A percentile compares a stretch with the other conserved stretches of the same genome.
These are phyloP conservation scores for Saturnia pavonia DNA, from an alignment of 2,888 invertebrate genomes.

Conservation along the genomic window DNA sequence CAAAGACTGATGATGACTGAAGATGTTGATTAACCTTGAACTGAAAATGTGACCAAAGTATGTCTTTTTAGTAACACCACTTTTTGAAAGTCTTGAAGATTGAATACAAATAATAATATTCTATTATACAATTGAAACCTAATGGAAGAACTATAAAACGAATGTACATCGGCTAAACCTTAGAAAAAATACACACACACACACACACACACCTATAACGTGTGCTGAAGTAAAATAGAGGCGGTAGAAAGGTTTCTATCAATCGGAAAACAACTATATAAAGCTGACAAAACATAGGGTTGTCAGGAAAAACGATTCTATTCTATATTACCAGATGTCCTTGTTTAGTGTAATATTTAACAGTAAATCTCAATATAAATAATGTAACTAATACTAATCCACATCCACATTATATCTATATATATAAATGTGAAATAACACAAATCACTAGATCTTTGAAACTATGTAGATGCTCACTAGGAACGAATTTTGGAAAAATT, in stretches of 20 bases:
- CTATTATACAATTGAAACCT: background rate
- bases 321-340: background rate
- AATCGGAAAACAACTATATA: slow-evolving; percentile 4
- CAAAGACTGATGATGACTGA: no score
- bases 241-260: slow-evolving; percentile 4
- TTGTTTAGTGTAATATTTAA: no score
- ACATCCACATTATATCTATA: no score
- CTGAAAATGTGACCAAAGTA: background rate
- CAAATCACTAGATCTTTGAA: no score
- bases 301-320: background rate
- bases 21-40: no score
- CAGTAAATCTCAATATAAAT: no score
- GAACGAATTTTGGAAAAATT: no score
- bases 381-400: no score
- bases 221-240: slow-evolving; percentile 7
- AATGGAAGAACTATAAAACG: background rate
- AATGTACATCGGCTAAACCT: background rate
- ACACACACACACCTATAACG: no score
- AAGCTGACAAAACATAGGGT: background rate
- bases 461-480: no score
- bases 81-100: background rate
- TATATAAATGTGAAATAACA: no score
- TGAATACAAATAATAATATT: background rate
- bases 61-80: background rate
- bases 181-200: background rate